These are phyloP conservation scores for Rugalucina vietnamica DNA, from an alignment of 2,888 invertebrate genomes.

Conservation along the genomic window DNA sequence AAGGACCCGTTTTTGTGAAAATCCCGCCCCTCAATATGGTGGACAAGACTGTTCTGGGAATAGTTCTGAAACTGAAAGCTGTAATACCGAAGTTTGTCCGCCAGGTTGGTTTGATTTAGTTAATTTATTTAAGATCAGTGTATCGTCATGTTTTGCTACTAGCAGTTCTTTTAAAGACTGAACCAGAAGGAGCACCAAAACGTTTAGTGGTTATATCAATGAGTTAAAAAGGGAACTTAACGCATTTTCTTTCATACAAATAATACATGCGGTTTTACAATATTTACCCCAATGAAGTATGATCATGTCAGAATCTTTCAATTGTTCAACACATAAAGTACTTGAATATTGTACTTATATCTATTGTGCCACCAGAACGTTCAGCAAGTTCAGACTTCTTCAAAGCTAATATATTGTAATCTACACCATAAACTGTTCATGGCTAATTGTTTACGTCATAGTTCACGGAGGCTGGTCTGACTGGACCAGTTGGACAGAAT, in stretches of 20 bases:
- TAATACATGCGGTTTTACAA: no score
- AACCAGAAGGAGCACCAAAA: not conserved
- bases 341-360: not conserved
- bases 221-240: not conserved
- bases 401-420: not conserved
- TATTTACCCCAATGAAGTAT: not conserved
- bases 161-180: not conserved
- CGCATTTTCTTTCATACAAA: not conserved
- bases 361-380: not conserved
- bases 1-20: constrained; percentile 34
- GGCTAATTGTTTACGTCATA: not conserved
- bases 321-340: not conserved
- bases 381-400: not conserved
- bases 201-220: not conserved
- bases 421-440: not conserved
- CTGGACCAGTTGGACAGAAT: constrained; percentile 28
- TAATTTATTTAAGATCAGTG: not conserved
- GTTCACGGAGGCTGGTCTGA: constrained; percentile 36
- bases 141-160: not conserved
- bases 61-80: constrained; percentile 17
- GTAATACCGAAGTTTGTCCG: constrained; percentile 26
- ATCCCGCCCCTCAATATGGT: constrained; percentile 35
- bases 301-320: not conserved
- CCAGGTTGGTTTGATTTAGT: not conserved
- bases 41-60: constrained; percentile 39